Percentiles rank a stretch among this genome's conserved stretches.
Evolutionary conservation across 2,888 invertebrate genomes (phyloP).

Genomic region (Alentia gelatinosa): DNA sequence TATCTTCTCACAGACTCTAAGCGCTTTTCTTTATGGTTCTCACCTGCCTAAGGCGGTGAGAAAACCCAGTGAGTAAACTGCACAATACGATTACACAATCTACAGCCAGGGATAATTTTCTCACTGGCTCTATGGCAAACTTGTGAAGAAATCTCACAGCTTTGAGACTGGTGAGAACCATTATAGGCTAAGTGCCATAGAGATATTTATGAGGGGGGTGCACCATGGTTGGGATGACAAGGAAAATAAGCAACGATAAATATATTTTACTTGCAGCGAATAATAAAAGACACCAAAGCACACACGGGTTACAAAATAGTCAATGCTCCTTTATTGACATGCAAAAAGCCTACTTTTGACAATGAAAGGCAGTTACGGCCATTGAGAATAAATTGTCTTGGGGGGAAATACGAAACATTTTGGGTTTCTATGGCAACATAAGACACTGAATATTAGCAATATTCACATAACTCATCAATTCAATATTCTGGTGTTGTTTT

Average conservation of each 20-base stretch:
- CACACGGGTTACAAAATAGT: slow-evolving; percentile 33
- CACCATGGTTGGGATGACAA: background rate
- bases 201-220: background rate
- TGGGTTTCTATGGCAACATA: background rate
- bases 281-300: slow-evolving; percentile 31
- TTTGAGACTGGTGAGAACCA: background rate
- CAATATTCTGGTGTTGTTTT: too few species aligned
- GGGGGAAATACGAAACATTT: background rate
- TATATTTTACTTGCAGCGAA: background rate
- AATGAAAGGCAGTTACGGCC: slow-evolving; percentile 29
- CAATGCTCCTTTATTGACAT: slow-evolving; percentile 45
- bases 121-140: background rate
- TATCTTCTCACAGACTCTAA: too few species aligned
- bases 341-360: slow-evolving; percentile 40
- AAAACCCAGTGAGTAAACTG: too few species aligned
- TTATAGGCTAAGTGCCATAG: background rate
- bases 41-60: too few species aligned
- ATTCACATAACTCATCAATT: background rate
- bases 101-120: background rate
- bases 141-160: background rate
- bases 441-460: background rate
- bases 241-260: background rate
- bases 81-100: background rate
- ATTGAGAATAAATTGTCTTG: slow-evolving; percentile 1
- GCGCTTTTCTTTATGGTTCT: too few species aligned